Percentiles rank a stretch among this genome's conserved stretches.
These are phyloP conservation scores for Petrolisthes cinctipes DNA, from an alignment of 2,888 invertebrate species.

Conservation along the genomic window DNA sequence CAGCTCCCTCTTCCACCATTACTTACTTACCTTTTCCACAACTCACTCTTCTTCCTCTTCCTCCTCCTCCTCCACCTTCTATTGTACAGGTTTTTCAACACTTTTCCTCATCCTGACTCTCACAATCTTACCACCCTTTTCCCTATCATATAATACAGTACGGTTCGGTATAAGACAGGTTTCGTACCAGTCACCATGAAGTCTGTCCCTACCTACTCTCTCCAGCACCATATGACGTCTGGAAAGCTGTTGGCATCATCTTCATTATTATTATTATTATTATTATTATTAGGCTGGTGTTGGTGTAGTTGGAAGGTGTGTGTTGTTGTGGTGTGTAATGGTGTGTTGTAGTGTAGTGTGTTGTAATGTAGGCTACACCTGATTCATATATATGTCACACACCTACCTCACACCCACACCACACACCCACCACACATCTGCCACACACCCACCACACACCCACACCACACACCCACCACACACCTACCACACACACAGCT, in stretches of 20 bases:
- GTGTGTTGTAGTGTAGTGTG: not conserved
- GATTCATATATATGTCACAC: not conserved
- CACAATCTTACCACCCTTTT: too few species aligned
- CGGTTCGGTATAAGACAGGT: too few species aligned
- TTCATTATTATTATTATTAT: slow-evolving; percentile 24
- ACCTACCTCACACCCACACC: not conserved
- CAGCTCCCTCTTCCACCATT: not conserved
- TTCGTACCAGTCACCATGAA: too few species aligned
- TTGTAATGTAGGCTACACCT: not conserved
- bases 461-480: not conserved
- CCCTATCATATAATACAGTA: too few species aligned
- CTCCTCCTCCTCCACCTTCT: not conserved
- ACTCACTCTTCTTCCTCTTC: not conserved
- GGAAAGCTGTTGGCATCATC: slow-evolving; percentile 44
- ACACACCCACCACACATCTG: not conserved
- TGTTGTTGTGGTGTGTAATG: not conserved
- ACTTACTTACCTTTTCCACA: not conserved
- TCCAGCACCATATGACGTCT: slow-evolving; percentile 39
- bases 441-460: not conserved
- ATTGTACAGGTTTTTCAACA: too few species aligned
- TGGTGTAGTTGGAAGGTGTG: not conserved
- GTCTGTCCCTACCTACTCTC: slow-evolving; percentile 2
- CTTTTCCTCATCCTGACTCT: too few species aligned
- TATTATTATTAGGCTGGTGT: not conserved
- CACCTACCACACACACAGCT: not conserved